A percentile compares a stretch with the other conserved stretches of the same genome.
These are phyloP conservation scores for Phyllotis vaccarum DNA, from an alignment of 2,797 vertebrate species.

Conservation along the genomic window DNA sequence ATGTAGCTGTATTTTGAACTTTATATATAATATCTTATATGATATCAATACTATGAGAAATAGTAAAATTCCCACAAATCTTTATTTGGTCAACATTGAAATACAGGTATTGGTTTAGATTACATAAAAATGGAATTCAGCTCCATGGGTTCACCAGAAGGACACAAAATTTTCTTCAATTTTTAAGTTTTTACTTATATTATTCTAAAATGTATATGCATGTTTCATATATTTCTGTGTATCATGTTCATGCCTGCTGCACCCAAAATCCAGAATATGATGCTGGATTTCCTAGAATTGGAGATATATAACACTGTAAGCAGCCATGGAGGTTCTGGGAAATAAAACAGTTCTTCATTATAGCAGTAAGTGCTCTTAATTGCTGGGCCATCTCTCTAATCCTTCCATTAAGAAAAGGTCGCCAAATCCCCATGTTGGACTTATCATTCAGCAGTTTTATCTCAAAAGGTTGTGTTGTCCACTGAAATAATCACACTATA, in stretches of 20 bases:
- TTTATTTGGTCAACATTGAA: not conserved
- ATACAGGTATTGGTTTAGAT: conserved; percentile 10
- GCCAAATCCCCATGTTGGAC: no score
- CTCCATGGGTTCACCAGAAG: not conserved
- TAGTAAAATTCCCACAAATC: not conserved
- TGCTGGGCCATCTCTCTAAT: not conserved
- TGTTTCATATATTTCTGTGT: not conserved
- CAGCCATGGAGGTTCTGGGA: not conserved
- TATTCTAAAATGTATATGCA: not conserved
- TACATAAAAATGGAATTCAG: rapidly evolving
- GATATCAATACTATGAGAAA: not conserved
- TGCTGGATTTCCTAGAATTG: not conserved
- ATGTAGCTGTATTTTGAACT: not conserved
- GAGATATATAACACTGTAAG: not conserved
- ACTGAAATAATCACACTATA: not conserved
- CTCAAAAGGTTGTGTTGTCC: no score
- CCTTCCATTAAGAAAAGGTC: not conserved
- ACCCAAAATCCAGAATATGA: no score
- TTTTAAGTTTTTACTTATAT: conserved; percentile 40
- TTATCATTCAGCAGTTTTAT: not conserved
- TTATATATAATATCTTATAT: not conserved
- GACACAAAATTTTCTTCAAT: rapidly evolving
- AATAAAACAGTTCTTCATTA: not conserved
- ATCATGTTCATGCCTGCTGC: not conserved
- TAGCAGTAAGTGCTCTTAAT: not conserved